Evolutionary conservation across 1,140 invertebrate species (phyloP), one percentile per base, ranked within the genome.

Genomic region (Paramacrobiotus metropolitanus): DNA sequence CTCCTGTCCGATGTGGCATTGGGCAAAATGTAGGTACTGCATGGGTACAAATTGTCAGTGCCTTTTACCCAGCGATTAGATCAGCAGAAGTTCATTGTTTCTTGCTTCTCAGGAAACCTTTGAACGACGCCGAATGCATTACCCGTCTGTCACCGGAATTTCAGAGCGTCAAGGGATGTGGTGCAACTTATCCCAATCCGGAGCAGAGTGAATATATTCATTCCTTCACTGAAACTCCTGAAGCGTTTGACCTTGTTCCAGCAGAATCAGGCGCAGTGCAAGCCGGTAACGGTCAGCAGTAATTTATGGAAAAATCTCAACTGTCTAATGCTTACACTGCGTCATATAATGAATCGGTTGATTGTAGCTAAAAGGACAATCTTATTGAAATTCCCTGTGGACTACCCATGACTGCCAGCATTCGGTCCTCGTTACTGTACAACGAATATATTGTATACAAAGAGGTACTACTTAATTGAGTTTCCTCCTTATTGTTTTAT

Each of bases 361-460:
- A n/a, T n/a, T n/a, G n/a, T n/a, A n/a, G n/a, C n/a, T n/a, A n/a
- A n/a, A n/a, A n/a, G n/a, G n/a, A n/a, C n/a, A n/a, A n/a, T n/a
- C n/a, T n/a, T 9, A 76, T 86, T 4, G 77, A 85, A 69, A 81
- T 91, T 62, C 87, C 87, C n/a, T 71, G 81, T 29, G 87, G 86
- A 2, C 79, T 78, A 69, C 72, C 77, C 1, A 64, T 76, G 20
- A 67, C 72, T 1, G 31, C 74, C 62, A 66, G 67, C 48, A 24
- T 24, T 15, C 15, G 28, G 15, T 78, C 30, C 67, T 68, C 77
- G 1, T 72, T 92, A 59, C 72, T 90, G 1, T 91, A 91, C 70
- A 91, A 92, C 71, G 87, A 91, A 77, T 88, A 82, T 68, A 88
- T 93, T 69, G 86, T 93, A 1, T 92, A 92, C 68, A 87, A 92